Conservation (phyloP, 2,797 vertebrate species). For the Vespertilio murinus region DNA sequence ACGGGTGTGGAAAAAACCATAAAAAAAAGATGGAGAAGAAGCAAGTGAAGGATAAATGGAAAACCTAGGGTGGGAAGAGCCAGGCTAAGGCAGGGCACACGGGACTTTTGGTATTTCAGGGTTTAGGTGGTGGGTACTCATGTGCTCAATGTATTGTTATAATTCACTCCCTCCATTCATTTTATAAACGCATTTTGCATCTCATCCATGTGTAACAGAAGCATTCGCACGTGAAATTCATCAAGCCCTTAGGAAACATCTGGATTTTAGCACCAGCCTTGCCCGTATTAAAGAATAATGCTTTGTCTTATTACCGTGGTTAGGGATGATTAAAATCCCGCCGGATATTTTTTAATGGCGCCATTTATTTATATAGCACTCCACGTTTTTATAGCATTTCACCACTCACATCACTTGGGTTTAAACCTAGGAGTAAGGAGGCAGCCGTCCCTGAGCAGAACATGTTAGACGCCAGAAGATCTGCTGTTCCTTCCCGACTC, state of each 20-base stretch:
- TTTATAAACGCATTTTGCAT: not conserved
- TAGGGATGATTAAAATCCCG: slow-evolving; percentile 6
- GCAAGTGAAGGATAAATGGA: too few relatives aligned
- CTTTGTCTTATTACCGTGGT: not conserved
- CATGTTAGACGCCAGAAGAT: not conserved
- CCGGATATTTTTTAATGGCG: not conserved
- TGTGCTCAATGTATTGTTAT: rapidly evolving
- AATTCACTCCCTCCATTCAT: not conserved
- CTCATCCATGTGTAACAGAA: not conserved
- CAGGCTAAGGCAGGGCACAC: rapidly evolving
- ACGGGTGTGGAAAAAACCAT: not conserved
- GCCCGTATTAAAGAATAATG: not conserved
- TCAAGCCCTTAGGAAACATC: not conserved
- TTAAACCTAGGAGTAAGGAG: not conserved
- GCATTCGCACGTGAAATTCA: not conserved
- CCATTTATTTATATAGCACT: slow-evolving; percentile 1
- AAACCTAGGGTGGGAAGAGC: not conserved
- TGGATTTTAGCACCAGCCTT: not conserved
- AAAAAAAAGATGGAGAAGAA: too few relatives aligned
- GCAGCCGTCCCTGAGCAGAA: not conserved
- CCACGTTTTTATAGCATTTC: not conserved
- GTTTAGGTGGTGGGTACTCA: not conserved
- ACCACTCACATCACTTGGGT: not conserved
- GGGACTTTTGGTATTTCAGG: not conserved
- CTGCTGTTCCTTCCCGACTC: rapidly evolving